Conservation (phyloP, 2,113 vertebrate species). For the Gymnogyps californianus region DNA sequence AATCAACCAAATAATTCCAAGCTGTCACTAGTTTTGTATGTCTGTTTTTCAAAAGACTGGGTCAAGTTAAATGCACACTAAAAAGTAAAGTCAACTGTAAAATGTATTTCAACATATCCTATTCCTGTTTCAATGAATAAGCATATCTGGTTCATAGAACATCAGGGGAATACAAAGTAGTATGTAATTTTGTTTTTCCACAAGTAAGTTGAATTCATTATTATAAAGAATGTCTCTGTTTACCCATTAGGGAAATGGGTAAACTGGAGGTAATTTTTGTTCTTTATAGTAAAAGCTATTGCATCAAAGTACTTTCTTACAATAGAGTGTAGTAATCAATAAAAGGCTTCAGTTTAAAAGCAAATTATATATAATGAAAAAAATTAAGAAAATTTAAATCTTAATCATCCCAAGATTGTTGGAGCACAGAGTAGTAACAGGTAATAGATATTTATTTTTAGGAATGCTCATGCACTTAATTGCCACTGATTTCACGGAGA, state of each 20-base stretch:
- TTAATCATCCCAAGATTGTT: neutral
- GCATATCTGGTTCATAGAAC: neutral
- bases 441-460: neutral
- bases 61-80: neutral
- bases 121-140: neutral
- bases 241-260: neutral
- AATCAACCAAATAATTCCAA: constrained; percentile 14
- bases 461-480: neutral
- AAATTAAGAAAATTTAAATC: neutral
- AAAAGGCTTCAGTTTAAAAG: neutral
- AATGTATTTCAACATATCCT: neutral
- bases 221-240: neutral
- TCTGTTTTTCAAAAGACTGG: neutral
- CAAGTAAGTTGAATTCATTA: neutral
- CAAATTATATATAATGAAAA: neutral
- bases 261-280: neutral
- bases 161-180: neutral
- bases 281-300: neutral
- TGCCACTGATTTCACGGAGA: neutral
- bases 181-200: neutral
- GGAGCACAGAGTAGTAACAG: neutral
- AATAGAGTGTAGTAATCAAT: neutral
- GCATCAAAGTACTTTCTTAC: neutral
- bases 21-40: neutral
- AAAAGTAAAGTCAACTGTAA: neutral